These are phyloP conservation scores for Suricata suricatta DNA, from an alignment of 2,113 vertebrate species.

Conservation along the genomic window DNA sequence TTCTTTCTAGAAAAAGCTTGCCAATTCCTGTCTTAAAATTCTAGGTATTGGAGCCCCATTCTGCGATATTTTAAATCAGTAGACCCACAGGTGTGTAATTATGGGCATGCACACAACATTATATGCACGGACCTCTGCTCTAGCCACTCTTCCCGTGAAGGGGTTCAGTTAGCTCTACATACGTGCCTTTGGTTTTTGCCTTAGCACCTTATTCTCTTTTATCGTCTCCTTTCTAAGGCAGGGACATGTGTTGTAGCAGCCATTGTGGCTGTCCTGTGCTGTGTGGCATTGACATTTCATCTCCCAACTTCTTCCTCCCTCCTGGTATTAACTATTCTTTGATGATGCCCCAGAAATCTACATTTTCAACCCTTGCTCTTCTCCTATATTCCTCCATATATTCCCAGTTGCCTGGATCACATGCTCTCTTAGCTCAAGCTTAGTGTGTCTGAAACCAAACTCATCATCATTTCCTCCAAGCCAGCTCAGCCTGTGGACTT, in stretches of 20 bases:
- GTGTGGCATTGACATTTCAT: background rate
- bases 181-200: background rate
- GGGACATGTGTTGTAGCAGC: accelerated
- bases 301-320: too few relatives aligned
- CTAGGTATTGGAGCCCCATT: background rate
- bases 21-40: background rate
- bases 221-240: background rate
- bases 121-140: too few relatives aligned
- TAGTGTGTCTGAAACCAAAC: background rate
- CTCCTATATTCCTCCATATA: background rate
- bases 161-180: background rate
- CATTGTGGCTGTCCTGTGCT: background rate
- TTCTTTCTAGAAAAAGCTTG: background rate
- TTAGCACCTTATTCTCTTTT: background rate
- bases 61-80: background rate
- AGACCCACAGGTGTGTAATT: background rate
- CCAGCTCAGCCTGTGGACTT: background rate
- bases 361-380: background rate
- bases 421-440: background rate
- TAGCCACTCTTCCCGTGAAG: accelerated
- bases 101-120: background rate
- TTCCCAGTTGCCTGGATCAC: background rate
- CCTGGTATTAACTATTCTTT: background rate
- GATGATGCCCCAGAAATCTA: accelerated
- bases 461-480: constrained; percentile 10